Percentiles rank a stretch among this genome's conserved stretches.
Evolutionary conservation across 1,140 invertebrate genomes (phyloP).

Genomic region (Spodoptera litura): DNA sequence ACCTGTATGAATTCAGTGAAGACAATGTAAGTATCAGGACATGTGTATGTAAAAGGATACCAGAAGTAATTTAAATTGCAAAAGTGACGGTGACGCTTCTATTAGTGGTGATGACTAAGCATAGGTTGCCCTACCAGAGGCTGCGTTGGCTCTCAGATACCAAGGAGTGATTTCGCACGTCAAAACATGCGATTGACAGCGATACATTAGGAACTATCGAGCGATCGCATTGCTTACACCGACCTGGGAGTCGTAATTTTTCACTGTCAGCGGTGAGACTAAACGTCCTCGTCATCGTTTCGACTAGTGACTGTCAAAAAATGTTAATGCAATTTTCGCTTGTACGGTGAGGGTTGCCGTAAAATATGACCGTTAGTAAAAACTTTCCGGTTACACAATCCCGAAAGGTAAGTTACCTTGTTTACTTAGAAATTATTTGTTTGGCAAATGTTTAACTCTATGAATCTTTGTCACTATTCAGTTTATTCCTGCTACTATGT

Average conservation of each 20-base stretch:
- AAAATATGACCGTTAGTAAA: conserved; percentile 64
- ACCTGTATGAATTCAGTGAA: background rate
- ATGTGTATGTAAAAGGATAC: background rate
- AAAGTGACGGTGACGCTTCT: conserved; percentile 66
- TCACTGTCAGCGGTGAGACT: conserved; percentile 77
- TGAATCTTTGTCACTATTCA: conserved; percentile 63
- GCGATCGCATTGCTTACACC: conserved; percentile 66
- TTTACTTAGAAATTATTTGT: conserved; percentile 57
- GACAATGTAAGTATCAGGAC: background rate
- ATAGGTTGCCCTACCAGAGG: conserved; percentile 59
- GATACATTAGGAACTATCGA: conserved; percentile 82
- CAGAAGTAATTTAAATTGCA: conserved; percentile 67
- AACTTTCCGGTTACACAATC: conserved; percentile 50
- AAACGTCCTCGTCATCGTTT: conserved; percentile 76
- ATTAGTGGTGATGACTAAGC: conserved; percentile 75
- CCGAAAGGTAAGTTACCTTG: conserved; percentile 47
- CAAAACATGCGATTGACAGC: conserved; percentile 81
- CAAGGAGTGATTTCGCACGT: conserved; percentile 77
- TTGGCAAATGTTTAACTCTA: conserved; percentile 52
- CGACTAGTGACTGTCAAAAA: conserved; percentile 79
- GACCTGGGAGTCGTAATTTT: conserved; percentile 76
- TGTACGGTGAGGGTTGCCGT: conserved; percentile 54
- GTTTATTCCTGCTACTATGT: conserved; percentile 56
- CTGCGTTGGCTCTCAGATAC: conserved; percentile 60
- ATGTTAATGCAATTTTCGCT: conserved; percentile 72